phyloP scores from a whole-genome alignment of 2,797 vertebrate genomes.

The Helarctos malayanus region DNA sequence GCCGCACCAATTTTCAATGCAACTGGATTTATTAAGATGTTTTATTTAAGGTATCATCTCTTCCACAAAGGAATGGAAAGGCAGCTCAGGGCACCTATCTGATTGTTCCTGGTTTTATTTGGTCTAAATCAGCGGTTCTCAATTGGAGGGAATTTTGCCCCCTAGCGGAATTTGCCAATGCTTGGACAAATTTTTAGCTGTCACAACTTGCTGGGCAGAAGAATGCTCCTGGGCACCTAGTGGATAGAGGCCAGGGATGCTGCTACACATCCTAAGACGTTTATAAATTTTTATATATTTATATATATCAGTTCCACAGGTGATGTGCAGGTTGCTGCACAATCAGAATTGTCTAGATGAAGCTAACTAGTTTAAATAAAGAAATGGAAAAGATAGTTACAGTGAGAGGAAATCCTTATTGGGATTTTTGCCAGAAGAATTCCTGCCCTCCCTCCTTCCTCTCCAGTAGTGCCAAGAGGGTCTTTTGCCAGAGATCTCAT shows the following conservation, averaged over 20 bases:
- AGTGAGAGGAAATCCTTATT: constrained; percentile 14
- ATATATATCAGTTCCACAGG: background rate
- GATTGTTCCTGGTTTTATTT: background rate
- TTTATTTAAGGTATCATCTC: background rate
- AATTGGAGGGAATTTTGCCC: background rate
- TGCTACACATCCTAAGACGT: background rate
- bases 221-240: background rate
- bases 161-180: background rate
- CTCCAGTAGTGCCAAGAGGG: background rate
- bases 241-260: background rate
- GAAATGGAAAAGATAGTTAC: background rate
- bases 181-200: constrained; percentile 4
- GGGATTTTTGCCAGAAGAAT: background rate
- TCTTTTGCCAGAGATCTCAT: constrained; percentile 4
- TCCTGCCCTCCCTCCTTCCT: background rate
- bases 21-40: background rate
- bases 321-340: background rate
- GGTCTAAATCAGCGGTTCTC: background rate
- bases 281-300: background rate
- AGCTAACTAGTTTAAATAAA: background rate
- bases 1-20: background rate
- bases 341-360: background rate
- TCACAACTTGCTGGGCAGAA: background rate
- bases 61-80: background rate
- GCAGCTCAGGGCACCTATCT: background rate